Evolutionary conservation across 1,140 invertebrate species (phyloP), one percentile per base, ranked within the genome.

Genomic region (Tetraneura akinire): DNA sequence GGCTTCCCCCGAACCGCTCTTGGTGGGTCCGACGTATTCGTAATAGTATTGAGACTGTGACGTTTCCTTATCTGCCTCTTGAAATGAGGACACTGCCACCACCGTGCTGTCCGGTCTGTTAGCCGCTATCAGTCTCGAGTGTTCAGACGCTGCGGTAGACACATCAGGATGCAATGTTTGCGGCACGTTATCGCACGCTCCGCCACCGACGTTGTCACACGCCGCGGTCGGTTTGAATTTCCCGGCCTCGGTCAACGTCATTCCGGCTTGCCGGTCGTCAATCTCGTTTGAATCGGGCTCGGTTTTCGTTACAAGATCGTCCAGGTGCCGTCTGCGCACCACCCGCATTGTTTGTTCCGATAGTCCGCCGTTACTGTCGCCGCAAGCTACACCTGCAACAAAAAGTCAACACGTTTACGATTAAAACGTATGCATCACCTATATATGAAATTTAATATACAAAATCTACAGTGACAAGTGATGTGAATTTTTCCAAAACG

Each of bases 1-100:
- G 26, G 42, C 81, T 82, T 82, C 81, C 81, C 81, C 80, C 81
- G 81, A 53, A 76, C 45, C 68, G 37, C 57, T 78, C 21, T 42
- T 37, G 9, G 74, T 78, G 29, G 74, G 74, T 13, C 74, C 74
- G 1, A 47, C 74, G 55, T 78, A 78, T 16, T 78, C 74, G 37
- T 78, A 78, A 47, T 60, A 78, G 74, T 78, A 78, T n/a, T 62
- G 74, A 21, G 74, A 78, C 23, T 42, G 55, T 2, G 74, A 78
- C 53, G 74, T 78, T 9, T 78, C 32, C 42, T 78, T 37, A 21
- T 78, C 74, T 14, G 8, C 4, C 49, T 3, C 32, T 11, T 3
- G 51, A n/a, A n/a, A n/a, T 21, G 68, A 11, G 23, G 32, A 16
- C 4, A 26, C 18, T 13, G 45, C 10, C 5, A 21, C 68, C 13